These are phyloP conservation scores for Sceloporus undulatus DNA, from an alignment of 2,113 vertebrate genomes.

Conservation along the genomic window DNA sequence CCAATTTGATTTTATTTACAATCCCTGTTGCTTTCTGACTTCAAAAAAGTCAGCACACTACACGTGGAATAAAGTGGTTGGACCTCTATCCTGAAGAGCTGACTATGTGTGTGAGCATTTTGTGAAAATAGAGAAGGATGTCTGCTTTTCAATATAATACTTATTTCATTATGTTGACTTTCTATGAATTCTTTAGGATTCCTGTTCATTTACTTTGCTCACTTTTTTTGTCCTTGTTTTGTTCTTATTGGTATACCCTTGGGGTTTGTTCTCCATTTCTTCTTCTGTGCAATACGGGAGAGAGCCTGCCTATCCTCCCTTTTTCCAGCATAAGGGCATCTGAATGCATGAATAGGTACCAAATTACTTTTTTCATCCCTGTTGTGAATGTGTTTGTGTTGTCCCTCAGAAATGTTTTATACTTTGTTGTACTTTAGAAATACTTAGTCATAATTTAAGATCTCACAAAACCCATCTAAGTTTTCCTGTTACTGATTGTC, in stretches of 20 bases:
- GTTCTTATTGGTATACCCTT: conserved; percentile 74
- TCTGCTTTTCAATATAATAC: background rate
- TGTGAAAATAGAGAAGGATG: conserved; percentile 17
- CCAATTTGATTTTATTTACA: background rate
- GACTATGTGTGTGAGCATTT: background rate
- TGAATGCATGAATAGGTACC: conserved; percentile 91
- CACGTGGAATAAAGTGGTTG: background rate
- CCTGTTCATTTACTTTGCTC: conserved; percentile 64
- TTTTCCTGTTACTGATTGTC: conserved; percentile 43
- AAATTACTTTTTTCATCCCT: conserved; percentile 69
- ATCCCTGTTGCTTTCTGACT: background rate
- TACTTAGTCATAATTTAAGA: conserved; percentile 56
- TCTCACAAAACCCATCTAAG: conserved; percentile 25
- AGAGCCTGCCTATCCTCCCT: conserved; percentile 78
- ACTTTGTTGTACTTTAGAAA: conserved; percentile 48
- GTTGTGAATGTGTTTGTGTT: conserved; percentile 60
- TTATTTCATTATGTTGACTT: background rate
- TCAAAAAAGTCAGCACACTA: background rate
- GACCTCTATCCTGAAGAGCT: background rate
- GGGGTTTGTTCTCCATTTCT: conserved; percentile 79
- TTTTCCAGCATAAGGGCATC: conserved; percentile 79
- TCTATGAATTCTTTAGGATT: conserved; percentile 11
- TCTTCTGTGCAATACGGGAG: conserved; percentile 81
- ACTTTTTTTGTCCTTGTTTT: conserved; percentile 81
- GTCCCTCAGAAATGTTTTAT: conserved; percentile 44